Percentiles rank a stretch among this genome's conserved stretches.
These are phyloP conservation scores for Acromyrmex echinatior DNA, from an alignment of 1,140 invertebrate genomes.

Conservation along the genomic window DNA sequence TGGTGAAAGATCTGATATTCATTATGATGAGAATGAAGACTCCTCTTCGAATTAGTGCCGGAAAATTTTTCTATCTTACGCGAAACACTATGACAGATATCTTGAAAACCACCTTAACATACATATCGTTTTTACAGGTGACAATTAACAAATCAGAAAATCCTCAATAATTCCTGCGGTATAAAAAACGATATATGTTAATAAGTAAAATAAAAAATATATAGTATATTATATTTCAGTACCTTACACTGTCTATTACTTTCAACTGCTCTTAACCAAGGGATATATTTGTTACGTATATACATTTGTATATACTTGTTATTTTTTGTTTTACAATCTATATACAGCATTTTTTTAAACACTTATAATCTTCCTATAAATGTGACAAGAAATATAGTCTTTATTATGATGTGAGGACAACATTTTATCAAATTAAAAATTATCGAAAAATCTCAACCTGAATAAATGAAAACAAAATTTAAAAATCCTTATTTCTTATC, in stretches of 20 bases:
- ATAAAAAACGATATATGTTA: neutral
- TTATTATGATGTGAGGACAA: neutral
- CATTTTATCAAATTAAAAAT: neutral
- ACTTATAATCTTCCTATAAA: neutral
- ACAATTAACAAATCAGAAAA: slow-evolving; percentile 5
- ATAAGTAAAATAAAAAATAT: slow-evolving; percentile 23
- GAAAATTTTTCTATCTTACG: slow-evolving; percentile 71
- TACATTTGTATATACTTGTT: neutral
- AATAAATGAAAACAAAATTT: neutral
- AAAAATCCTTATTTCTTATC: neutral
- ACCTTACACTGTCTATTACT: neutral
- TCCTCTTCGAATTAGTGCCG: slow-evolving; percentile 69
- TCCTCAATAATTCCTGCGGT: neutral
- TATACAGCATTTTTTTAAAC: neutral
- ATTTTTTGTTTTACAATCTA: neutral
- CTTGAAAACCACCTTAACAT: slow-evolving; percentile 73
- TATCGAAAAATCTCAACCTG: neutral
- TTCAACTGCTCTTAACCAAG: neutral
- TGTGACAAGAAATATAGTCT: neutral
- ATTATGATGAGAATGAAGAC: slow-evolving; percentile 70
- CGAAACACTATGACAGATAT: slow-evolving; percentile 75
- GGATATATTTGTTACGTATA: neutral
- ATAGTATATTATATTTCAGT: neutral
- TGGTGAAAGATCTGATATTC: slow-evolving; percentile 68
- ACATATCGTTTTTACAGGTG: slow-evolving; percentile 73